phyloP scores from a whole-genome alignment of 2,888 invertebrate species.

The Sceliomorpha sp. region DNA sequence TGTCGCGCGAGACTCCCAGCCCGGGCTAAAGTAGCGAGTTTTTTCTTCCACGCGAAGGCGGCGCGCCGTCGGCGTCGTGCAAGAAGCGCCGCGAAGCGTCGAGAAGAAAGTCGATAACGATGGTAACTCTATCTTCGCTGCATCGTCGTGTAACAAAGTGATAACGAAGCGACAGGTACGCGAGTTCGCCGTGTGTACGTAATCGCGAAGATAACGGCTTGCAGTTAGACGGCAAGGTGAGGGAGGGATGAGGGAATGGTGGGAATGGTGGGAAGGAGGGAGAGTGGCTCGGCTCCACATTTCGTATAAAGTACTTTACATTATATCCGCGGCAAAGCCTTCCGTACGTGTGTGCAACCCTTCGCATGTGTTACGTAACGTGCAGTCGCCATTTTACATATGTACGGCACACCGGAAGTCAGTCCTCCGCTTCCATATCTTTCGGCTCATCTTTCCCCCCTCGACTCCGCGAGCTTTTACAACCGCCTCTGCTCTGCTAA shows the following conservation, averaged over 20 bases:
- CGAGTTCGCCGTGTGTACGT: slow-evolving; percentile 9
- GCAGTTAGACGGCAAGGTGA: slow-evolving; percentile 21
- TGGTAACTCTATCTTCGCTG: slow-evolving; percentile 31
- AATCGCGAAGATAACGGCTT: slow-evolving; percentile 41
- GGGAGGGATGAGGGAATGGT: no score
- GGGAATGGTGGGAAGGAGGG: no score
- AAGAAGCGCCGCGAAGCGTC: neutral
- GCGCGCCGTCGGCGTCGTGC: neutral
- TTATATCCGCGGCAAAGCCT: slow-evolving; percentile 33
- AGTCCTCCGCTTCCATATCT: slow-evolving; percentile 31
- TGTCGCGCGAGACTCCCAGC: slow-evolving; percentile 10
- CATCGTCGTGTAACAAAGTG: slow-evolving; percentile 42
- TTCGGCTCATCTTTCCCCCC: slow-evolving; percentile 22
- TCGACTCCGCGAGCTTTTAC: slow-evolving; percentile 36
- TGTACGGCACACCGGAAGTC: slow-evolving; percentile 26
- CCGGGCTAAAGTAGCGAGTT: slow-evolving; percentile 13
- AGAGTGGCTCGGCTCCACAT: slow-evolving; percentile 8
- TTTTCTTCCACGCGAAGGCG: slow-evolving; percentile 4
- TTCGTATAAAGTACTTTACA: slow-evolving; percentile 35
- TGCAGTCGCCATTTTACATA: slow-evolving; percentile 38
- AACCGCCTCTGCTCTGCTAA: slow-evolving; percentile 60
- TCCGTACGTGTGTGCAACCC: slow-evolving; percentile 36
- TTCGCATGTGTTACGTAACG: slow-evolving; percentile 29
- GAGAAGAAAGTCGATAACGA: slow-evolving; percentile 24
- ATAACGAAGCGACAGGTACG: slow-evolving; percentile 39